These are phyloP conservation scores for Stenolophus ochropezus DNA, from an alignment of 2,888 invertebrate species.

Conservation along the genomic window DNA sequence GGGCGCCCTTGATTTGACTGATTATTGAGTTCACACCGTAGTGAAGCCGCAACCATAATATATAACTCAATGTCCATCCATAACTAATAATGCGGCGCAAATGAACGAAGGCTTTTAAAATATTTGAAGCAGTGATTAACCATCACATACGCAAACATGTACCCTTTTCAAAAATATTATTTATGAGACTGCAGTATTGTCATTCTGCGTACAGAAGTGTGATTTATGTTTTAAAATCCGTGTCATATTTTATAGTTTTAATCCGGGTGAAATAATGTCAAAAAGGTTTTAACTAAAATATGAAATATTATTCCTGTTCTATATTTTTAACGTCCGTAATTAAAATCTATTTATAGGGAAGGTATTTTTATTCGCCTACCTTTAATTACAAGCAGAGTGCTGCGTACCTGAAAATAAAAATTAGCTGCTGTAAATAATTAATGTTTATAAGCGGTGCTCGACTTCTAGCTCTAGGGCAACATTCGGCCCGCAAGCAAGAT, in stretches of 20 bases:
- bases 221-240: background rate
- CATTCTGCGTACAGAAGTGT: background rate
- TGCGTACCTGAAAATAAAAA: constrained; percentile 27
- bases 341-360: constrained; percentile 27
- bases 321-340: background rate
- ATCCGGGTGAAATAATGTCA: background rate
- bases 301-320: background rate
- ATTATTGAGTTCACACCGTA: no score
- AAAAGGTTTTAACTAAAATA: background rate
- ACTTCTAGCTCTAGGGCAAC: no score
- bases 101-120: no score
- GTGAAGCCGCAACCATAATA: no score
- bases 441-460: background rate
- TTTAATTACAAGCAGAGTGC: background rate
- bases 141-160: background rate
- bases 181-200: background rate
- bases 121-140: background rate
- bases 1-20: no score
- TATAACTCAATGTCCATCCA: no score
- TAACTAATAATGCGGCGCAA: no score
- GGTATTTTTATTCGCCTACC: constrained; percentile 7
- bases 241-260: background rate
- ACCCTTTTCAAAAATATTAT: background rate
- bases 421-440: background rate
- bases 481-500: no score